Evolutionary conservation across 64 coral and sea anemone species (phyloP), one percentile per base, ranked within the genome.

Genomic region (Dendrophyllia cribrosa): DNA sequence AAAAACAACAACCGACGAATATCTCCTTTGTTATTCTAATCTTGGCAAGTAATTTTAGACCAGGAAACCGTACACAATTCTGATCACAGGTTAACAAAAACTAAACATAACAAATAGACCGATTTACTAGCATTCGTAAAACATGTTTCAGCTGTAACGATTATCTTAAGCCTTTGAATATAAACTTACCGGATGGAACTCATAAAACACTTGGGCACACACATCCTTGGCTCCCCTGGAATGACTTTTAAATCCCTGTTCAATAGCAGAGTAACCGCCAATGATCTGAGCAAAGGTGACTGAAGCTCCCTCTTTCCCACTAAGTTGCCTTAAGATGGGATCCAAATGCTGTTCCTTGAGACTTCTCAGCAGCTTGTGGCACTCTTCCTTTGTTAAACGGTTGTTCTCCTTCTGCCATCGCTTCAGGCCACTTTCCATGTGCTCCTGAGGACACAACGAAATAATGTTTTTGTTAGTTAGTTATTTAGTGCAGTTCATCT

Each of bases 171-270:
- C 7, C 7, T 56, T 56, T 56, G 53, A 56, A 56, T 15, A n/a
- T 48, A 46, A 43, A 89, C 91, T 52, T 87, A 93, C 91, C 51
- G 91, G 91, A 79, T 93, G 83, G 50, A 80, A 77, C 51, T 93
- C 86, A 73, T 87, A 93, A 16, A 93, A 93, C 15, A 93, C 75
- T 58, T 70, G 67, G 59, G 91, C 91, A 71, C 91, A 93, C 9
- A 93, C 75, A 56, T 88, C 84, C 58, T 88, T 87, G 4, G 91
- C 91, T 70, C 91, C 91, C 17, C 46, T 87, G 6, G 83, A 66
- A 9, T 79, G 19, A 8, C 43, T 14, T 5, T 87, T 93, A 66
- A 76, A 93, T 2, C 62, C 83, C 48, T 93, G 51, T 72, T 93
- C 91, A 48, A 93, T 77, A 23, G 83, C 74, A 0, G 64, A 66